phyloP scores from a whole-genome alignment of 1,140 invertebrate genomes.

The Penaeus japonicus region DNA sequence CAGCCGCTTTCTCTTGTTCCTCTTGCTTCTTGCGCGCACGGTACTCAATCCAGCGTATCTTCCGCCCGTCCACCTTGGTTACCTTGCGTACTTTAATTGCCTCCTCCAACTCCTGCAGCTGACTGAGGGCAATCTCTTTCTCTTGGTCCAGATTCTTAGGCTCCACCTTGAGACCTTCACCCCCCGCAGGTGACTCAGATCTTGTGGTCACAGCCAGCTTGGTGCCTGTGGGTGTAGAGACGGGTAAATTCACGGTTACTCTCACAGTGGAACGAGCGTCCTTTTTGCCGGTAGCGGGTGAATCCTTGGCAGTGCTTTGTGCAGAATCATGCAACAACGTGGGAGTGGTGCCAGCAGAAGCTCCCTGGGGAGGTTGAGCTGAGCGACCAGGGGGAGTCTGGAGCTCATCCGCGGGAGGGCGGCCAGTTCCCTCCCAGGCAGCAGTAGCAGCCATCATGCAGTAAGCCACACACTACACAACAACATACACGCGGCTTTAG shows the following conservation, averaged over 20 bases:
- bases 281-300: constrained; percentile 16
- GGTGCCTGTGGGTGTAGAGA: constrained; percentile 56
- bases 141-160: constrained; percentile 39
- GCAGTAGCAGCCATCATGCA: constrained; percentile 57
- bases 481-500: constrained; percentile 53
- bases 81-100: constrained; percentile 56
- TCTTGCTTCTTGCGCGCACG: constrained; percentile 40
- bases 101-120: constrained; percentile 55
- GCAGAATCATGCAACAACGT: constrained; percentile 52
- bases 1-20: constrained; percentile 4
- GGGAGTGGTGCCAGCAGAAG: constrained; percentile 44
- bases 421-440: constrained; percentile 30
- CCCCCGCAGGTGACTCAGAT: constrained; percentile 51
- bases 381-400: constrained; percentile 19
- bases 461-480: constrained; percentile 57
- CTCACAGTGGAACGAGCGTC: constrained; percentile 15
- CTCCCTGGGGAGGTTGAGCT: constrained; percentile 41
- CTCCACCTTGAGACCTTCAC: constrained; percentile 26
- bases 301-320: constrained; percentile 38
- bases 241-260: constrained; percentile 36
- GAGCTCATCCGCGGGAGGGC: constrained; percentile 40
- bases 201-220: constrained; percentile 55
- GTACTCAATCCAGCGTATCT: constrained; percentile 58
- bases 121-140: constrained; percentile 51
- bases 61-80: constrained; percentile 55